A percentile compares a stretch with the other conserved stretches of the same genome.
Conservation (phyloP, 1,140 invertebrate genomes). For the Drosophila lini region DNA sequence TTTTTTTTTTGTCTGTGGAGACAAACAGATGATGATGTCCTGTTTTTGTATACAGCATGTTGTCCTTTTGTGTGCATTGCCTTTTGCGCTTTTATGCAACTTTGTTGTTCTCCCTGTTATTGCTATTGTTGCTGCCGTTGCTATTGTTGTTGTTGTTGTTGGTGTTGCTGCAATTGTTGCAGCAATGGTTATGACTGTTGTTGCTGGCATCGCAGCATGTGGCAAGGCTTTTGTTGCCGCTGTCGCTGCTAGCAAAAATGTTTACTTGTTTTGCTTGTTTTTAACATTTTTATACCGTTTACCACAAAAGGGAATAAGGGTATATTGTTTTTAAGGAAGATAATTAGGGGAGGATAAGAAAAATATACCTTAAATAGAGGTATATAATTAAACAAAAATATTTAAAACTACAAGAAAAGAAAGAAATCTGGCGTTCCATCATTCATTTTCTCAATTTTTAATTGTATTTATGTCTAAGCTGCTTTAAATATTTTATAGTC, state of each 20-base stretch:
- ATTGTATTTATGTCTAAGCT: too few species aligned
- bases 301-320: background rate
- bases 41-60: conserved; percentile 48
- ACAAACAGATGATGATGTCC: conserved; percentile 50
- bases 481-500: too few species aligned
- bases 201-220: conserved; percentile 64
- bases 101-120: conserved; percentile 41
- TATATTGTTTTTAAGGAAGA: conserved; percentile 5
- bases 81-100: conserved; percentile 70
- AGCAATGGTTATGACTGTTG: conserved; percentile 34
- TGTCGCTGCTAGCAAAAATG: conserved; percentile 49
- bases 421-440: too few species aligned
- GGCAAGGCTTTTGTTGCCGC: conserved; percentile 59
- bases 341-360: background rate
- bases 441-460: too few species aligned
- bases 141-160: conserved; percentile 16
- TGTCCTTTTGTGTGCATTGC: conserved; percentile 69
- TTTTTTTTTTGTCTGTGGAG: conserved; percentile 16
- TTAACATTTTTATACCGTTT: conserved; percentile 28
- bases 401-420: too few species aligned
- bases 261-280: conserved; percentile 46
- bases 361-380: background rate
- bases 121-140: conserved; percentile 41
- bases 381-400: too few species aligned
- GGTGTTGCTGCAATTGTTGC: conserved; percentile 49